Evolutionary conservation across 2,113 vertebrate genomes (phyloP).

Genomic region (Podarcis raffonei): DNA sequence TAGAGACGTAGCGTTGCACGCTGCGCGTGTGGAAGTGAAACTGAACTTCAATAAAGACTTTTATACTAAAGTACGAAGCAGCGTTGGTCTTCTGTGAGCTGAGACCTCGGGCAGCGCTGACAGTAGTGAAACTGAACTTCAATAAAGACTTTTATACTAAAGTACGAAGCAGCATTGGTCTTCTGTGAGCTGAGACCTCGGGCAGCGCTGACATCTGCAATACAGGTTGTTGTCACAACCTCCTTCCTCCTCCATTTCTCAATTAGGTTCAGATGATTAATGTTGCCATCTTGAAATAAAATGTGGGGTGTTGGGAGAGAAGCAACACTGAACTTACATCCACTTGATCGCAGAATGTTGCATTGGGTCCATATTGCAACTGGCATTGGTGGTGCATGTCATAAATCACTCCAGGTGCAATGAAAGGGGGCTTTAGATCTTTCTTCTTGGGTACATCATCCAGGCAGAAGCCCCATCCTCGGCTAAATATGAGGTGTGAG

Average conservation of each 20-base stretch:
- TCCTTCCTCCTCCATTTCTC: not conserved
- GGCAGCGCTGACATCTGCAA: too few relatives aligned
- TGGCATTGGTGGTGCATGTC: constrained; percentile 96
- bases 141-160: too few relatives aligned
- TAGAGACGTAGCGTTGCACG: too few relatives aligned
- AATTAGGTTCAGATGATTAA: not conserved
- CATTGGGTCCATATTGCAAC: constrained; percentile 93
- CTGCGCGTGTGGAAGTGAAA: too few relatives aligned
- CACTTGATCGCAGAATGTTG: constrained; percentile 92
- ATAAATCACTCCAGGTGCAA: constrained; percentile 92
- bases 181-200: too few relatives aligned
- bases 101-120: too few relatives aligned
- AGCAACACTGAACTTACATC: constrained; percentile 81
- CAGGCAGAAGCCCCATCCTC: constrained; percentile 95
- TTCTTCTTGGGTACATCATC: constrained; percentile 92
- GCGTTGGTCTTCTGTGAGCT: too few relatives aligned
- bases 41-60: too few relatives aligned
- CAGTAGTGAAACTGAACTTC: too few relatives aligned
- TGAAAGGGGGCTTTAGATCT: constrained; percentile 84
- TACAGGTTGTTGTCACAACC: too few relatives aligned
- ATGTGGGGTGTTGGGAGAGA: not conserved
- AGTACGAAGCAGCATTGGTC: too few relatives aligned
- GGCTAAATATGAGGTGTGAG: constrained; percentile 72
- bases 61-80: too few relatives aligned
- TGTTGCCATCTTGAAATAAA: not conserved